Evolutionary conservation across 2,113 vertebrate genomes (phyloP).

Genomic region (Cromileptes altivelis): DNA sequence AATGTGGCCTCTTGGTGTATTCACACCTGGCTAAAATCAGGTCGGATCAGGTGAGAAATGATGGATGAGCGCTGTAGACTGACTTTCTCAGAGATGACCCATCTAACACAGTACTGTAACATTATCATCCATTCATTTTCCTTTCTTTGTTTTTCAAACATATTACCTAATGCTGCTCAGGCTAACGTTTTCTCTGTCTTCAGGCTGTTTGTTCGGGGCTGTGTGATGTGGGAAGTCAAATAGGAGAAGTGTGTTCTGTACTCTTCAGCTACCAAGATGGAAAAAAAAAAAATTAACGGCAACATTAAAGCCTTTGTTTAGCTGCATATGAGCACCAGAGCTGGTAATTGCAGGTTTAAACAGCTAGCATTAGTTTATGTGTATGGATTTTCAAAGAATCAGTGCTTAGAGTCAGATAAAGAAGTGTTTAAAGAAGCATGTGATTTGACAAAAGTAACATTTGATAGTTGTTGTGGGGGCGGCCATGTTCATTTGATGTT

Average conservation of each 20-base stretch:
- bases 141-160: not conserved
- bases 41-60: slow-evolving; percentile 11
- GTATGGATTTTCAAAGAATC: not conserved
- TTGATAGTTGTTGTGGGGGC: not conserved
- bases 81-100: not conserved
- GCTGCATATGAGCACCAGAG: slow-evolving; percentile 6
- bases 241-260: not conserved
- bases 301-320: slow-evolving; percentile 19
- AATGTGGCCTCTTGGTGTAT: not conserved
- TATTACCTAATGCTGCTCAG: not conserved
- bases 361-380: not conserved
- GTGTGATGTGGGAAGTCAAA: not conserved
- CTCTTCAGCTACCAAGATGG: not conserved
- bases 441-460: slow-evolving; percentile 6
- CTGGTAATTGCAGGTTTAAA: slow-evolving; percentile 26
- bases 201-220: not conserved
- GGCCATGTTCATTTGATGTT: not conserved
- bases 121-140: not conserved
- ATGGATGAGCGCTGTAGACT: not conserved
- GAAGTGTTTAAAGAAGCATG: not conserved
- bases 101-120: not conserved
- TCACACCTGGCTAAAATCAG: slow-evolving; percentile 34
- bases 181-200: not conserved
- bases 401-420: not conserved
- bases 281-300: not conserved